Conservation (phyloP, 2,113 vertebrate species). For the Notarius lentiginosus region DNA sequence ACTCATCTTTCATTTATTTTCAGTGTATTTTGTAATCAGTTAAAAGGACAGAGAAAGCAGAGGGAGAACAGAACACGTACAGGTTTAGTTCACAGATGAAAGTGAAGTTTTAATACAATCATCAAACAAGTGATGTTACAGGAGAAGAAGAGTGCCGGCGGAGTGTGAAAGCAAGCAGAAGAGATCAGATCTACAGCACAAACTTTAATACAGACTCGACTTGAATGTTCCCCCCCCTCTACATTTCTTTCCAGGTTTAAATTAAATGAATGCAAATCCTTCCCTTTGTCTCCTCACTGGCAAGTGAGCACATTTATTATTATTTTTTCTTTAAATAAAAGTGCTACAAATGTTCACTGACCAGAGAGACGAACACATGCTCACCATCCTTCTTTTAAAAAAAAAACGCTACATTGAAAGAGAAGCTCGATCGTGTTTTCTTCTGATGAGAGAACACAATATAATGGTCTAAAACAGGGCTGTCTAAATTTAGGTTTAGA, state of each 20-base stretch:
- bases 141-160: conserved; percentile 54
- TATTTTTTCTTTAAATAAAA: conserved; percentile 1
- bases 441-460: not conserved
- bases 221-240: not conserved
- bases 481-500: not conserved
- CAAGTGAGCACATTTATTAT: not conserved
- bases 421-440: not conserved
- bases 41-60: conserved; percentile 62
- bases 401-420: not conserved
- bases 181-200: conserved; percentile 71
- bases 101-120: conserved; percentile 59
- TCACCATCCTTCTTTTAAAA: not conserved
- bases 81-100: conserved; percentile 71
- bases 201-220: conserved; percentile 12
- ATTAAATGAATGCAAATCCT: not conserved
- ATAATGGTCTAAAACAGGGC: not conserved
- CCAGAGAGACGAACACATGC: not conserved
- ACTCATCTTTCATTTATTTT: conserved; percentile 70
- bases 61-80: conserved; percentile 53
- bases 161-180: conserved; percentile 66
- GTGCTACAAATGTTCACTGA: conserved; percentile 36
- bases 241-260: not conserved
- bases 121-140: conserved; percentile 59
- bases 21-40: conserved; percentile 70
- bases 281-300: not conserved